phyloP scores from a whole-genome alignment of 2,113 vertebrate species.

The Cyrtonyx montezumae region DNA sequence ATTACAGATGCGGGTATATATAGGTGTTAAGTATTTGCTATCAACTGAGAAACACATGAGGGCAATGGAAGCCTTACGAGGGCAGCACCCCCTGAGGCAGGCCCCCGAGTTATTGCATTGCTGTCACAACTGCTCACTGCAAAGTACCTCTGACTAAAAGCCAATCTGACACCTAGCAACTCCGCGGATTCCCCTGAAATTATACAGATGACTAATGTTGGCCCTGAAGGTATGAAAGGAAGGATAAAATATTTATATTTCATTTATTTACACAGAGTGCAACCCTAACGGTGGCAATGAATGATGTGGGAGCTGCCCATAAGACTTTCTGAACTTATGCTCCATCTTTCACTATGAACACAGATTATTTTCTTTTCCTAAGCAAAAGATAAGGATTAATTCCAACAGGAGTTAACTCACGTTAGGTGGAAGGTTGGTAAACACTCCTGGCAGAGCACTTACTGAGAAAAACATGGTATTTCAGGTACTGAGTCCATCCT shows the following conservation, averaged over 20 bases:
- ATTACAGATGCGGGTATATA: neutral
- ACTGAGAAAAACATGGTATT: neutral
- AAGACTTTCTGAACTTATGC: neutral
- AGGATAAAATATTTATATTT: constrained; percentile 27
- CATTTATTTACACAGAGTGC: neutral
- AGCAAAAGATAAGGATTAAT: neutral
- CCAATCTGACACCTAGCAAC: neutral
- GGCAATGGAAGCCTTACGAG: neutral
- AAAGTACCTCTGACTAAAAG: constrained; percentile 24
- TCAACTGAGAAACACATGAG: neutral
- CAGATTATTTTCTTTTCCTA: neutral
- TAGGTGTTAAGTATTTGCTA: neutral
- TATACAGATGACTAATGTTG: constrained; percentile 23
- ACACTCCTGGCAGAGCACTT: neutral
- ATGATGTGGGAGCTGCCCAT: neutral
- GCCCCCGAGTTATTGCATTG: constrained; percentile 28
- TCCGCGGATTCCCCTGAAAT: constrained; percentile 24
- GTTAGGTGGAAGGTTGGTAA: neutral
- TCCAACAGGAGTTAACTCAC: neutral
- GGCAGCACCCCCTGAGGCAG: neutral
- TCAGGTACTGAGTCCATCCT: neutral
- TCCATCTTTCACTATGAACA: neutral
- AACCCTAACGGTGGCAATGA: neutral
- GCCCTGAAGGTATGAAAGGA: constrained; percentile 23
- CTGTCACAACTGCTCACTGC: constrained; percentile 28